A percentile compares a stretch with the other conserved stretches of the same genome.
Evolutionary conservation across 2,888 invertebrate genomes (phyloP).

Genomic region (Unio pictorum): DNA sequence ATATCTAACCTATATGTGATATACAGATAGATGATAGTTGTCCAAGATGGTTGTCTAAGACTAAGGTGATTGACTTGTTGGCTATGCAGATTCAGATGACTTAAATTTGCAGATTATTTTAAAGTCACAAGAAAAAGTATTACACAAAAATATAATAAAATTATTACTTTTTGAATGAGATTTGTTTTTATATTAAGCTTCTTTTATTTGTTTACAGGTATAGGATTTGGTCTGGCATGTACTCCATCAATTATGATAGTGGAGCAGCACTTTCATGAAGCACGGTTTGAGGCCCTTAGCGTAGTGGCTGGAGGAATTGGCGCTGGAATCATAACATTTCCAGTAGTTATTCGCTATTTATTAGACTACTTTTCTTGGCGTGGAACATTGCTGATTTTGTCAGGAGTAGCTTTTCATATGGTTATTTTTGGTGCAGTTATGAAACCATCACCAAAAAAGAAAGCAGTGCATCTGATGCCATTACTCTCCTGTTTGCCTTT

Average conservation of each 20-base stretch:
- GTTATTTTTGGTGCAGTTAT: slow-evolving; percentile 64
- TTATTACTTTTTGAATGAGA: neutral
- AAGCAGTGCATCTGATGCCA: slow-evolving; percentile 52
- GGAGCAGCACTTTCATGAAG: slow-evolving; percentile 58
- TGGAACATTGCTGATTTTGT: slow-evolving; percentile 58
- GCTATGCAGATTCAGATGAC: too few species aligned
- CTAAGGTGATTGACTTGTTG: too few species aligned
- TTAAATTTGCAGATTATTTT: too few species aligned
- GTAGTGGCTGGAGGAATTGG: slow-evolving; percentile 60
- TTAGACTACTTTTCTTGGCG: slow-evolving; percentile 59
- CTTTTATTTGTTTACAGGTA: slow-evolving; percentile 41
- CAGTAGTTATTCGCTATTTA: slow-evolving; percentile 55
- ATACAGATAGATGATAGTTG: too few species aligned
- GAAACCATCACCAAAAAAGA: slow-evolving; percentile 47
- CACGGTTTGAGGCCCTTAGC: slow-evolving; percentile 59
- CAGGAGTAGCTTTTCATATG: slow-evolving; percentile 58
- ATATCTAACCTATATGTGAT: too few species aligned
- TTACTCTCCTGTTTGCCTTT: slow-evolving; percentile 60
- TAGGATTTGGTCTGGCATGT: slow-evolving; percentile 64
- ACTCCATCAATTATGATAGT: slow-evolving; percentile 66
- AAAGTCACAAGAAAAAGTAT: too few species aligned
- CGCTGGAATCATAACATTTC: slow-evolving; percentile 63
- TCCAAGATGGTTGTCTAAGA: too few species aligned
- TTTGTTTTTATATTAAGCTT: neutral
- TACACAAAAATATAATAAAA: neutral